These are phyloP conservation scores for Gymnorhina tibicen DNA, from an alignment of 2,113 vertebrate species.

Conservation along the genomic window DNA sequence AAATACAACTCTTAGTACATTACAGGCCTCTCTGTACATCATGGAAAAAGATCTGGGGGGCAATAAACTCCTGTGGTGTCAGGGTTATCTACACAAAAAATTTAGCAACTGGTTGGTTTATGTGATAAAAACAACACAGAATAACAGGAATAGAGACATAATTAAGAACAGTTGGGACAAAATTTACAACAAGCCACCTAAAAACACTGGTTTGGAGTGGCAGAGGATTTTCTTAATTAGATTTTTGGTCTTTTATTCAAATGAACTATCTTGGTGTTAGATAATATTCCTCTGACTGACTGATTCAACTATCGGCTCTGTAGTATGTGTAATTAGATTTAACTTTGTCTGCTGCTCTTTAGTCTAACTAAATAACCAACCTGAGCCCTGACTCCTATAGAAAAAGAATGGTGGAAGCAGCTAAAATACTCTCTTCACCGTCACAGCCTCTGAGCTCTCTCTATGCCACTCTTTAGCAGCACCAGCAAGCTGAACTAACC, in stretches of 20 bases:
- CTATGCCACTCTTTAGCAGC: not conserved
- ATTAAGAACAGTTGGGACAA: not conserved
- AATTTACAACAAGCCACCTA: not conserved
- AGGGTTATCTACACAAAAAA: not conserved
- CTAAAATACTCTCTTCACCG: not conserved
- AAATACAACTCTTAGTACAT: not conserved
- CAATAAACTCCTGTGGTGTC: not conserved
- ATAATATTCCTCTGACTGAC: not conserved
- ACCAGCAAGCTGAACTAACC: not conserved
- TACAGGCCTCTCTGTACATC: not conserved
- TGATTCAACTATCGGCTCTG: not conserved
- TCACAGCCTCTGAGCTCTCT: not conserved
- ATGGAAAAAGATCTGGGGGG: not conserved
- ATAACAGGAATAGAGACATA: not conserved
- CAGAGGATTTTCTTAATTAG: not conserved
- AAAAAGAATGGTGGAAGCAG: not conserved
- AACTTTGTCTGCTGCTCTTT: not conserved
- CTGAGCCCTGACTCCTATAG: not conserved
- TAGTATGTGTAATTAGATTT: not conserved
- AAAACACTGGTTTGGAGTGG: not conserved
- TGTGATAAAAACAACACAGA: not conserved
- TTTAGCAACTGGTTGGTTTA: not conserved
- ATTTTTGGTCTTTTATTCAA: not conserved
- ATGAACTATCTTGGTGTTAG: not conserved
- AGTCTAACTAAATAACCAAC: not conserved